Conservation (phyloP, 2,797 vertebrate species). For the Tragelaphus eurycerus region DNA sequence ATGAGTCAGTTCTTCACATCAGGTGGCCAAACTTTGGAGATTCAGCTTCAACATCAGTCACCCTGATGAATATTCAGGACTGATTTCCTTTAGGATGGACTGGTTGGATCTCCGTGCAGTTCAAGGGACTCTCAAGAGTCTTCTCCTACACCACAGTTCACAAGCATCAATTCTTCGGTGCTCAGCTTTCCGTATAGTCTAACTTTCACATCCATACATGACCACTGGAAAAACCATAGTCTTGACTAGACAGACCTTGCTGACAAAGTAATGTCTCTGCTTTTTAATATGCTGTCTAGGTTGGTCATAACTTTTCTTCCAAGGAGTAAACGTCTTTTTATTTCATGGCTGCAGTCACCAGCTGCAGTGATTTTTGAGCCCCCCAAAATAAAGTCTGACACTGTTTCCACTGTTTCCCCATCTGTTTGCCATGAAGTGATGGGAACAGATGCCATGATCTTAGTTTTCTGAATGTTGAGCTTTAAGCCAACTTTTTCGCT, state of each 20-base stretch:
- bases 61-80: background rate
- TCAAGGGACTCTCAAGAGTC: background rate
- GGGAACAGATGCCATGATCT: background rate
- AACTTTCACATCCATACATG: background rate
- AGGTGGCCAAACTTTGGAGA: background rate
- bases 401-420: too few relatives aligned
- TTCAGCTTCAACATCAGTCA: background rate
- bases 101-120: background rate
- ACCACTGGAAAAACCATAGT: background rate
- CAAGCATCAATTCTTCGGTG: fast-evolving
- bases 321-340: background rate
- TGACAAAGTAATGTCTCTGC: background rate
- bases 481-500: background rate
- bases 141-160: background rate
- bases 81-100: background rate
- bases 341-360: background rate
- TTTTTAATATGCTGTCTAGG: background rate
- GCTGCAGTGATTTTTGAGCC: background rate
- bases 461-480: background rate
- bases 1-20: background rate
- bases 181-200: background rate
- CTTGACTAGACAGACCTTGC: background rate
- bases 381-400: too few relatives aligned
- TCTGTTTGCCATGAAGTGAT: too few relatives aligned
- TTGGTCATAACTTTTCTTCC: background rate